Conservation (phyloP, 2,888 invertebrate species). For the Volucella inanis region DNA sequence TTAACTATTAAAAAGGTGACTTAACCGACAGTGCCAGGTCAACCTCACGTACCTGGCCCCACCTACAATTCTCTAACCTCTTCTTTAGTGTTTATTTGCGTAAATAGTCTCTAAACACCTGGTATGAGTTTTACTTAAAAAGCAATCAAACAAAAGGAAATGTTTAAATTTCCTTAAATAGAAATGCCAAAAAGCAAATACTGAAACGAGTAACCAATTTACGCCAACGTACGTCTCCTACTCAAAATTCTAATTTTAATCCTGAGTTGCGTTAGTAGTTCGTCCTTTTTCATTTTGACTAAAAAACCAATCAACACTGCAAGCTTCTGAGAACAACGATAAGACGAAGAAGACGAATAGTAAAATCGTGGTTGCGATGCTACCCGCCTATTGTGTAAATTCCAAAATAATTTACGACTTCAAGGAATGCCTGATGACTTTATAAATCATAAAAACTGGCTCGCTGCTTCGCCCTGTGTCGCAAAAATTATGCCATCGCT, state of each 20-base stretch:
- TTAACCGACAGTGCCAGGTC: too few species aligned
- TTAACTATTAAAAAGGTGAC: too few species aligned
- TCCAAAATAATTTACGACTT: slow-evolving; percentile 71
- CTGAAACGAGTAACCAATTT: too few species aligned
- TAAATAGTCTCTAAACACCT: too few species aligned
- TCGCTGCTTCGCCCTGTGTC: slow-evolving; percentile 44
- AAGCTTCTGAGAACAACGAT: neutral
- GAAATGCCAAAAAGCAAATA: neutral
- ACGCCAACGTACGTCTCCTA: too few species aligned
- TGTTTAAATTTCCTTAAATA: neutral
- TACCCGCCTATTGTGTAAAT: slow-evolving; percentile 47
- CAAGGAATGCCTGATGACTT: slow-evolving; percentile 70
- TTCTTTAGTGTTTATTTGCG: too few species aligned
- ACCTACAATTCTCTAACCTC: too few species aligned
- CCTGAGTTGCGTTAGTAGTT: neutral
- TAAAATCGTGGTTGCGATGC: neutral
- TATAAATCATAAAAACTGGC: slow-evolving; percentile 71
- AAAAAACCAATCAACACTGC: slow-evolving; percentile 42
- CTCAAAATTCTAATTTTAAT: too few species aligned
- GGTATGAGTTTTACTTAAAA: too few species aligned
- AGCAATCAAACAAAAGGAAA: too few species aligned
- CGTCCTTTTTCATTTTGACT: neutral
- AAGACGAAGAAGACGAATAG: neutral
- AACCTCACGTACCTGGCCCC: too few species aligned
- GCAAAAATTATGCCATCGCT: slow-evolving; percentile 54